Conservation (phyloP, 2,888 invertebrate genomes). For the Scrobipalpa costella region DNA sequence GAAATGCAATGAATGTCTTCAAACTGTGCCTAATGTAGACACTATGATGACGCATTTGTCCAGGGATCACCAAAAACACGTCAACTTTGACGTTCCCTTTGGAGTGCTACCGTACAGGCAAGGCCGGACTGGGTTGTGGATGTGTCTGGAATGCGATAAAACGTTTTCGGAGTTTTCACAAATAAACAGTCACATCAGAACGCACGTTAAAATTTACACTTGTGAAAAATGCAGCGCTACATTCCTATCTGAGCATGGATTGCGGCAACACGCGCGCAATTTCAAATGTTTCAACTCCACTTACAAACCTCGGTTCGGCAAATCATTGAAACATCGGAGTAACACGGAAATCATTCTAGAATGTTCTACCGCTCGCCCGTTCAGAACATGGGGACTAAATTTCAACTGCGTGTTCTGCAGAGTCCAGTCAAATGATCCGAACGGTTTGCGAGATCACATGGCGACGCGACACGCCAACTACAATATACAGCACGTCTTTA, state of each 20-base stretch:
- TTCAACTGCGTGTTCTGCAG: slow-evolving; percentile 73
- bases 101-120: slow-evolving; percentile 72
- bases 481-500: slow-evolving; percentile 67
- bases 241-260: slow-evolving; percentile 67
- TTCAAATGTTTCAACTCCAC: slow-evolving; percentile 71
- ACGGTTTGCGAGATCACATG: slow-evolving; percentile 70
- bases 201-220: slow-evolving; percentile 70
- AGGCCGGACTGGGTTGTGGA: slow-evolving; percentile 62
- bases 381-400: slow-evolving; percentile 74
- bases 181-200: slow-evolving; percentile 68
- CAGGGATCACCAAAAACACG: slow-evolving; percentile 58
- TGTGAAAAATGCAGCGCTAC: slow-evolving; percentile 73
- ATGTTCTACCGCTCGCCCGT: slow-evolving; percentile 72
- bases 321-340: slow-evolving; percentile 66
- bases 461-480: slow-evolving; percentile 68
- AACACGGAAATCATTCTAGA: slow-evolving; percentile 73
- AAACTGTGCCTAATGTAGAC: slow-evolving; percentile 59
- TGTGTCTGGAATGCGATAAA: slow-evolving; percentile 71
- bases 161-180: slow-evolving; percentile 67
- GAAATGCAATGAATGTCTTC: slow-evolving; percentile 63
- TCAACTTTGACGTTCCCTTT: slow-evolving; percentile 68
- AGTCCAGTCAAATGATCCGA: slow-evolving; percentile 71
- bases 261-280: slow-evolving; percentile 68
- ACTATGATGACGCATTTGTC: slow-evolving; percentile 66
- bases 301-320: slow-evolving; percentile 70